phyloP scores from a whole-genome alignment of 2,888 invertebrate genomes.

The Bellardia bayeri region DNA sequence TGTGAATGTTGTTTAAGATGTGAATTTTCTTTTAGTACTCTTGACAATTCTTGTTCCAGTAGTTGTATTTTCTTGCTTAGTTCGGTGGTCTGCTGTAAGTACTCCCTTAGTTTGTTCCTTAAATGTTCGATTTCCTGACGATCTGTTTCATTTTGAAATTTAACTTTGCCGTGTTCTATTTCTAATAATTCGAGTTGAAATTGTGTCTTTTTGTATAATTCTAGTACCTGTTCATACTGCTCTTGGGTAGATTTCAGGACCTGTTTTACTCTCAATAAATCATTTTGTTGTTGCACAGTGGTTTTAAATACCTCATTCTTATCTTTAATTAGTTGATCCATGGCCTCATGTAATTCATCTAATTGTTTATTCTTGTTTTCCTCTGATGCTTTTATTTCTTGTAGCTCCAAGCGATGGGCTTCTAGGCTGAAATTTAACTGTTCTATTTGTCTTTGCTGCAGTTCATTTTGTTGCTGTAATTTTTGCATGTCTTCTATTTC shows the following conservation, averaged over 20 bases:
- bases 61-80: conserved; percentile 72
- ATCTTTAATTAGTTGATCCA: conserved; percentile 71
- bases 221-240: conserved; percentile 77
- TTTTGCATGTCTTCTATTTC: conserved; percentile 77
- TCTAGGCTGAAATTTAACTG: conserved; percentile 76
- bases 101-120: conserved; percentile 74
- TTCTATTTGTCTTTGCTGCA: conserved; percentile 78
- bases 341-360: conserved; percentile 68
- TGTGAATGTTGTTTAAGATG: conserved; percentile 14
- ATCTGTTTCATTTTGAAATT: conserved; percentile 75
- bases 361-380: conserved; percentile 76
- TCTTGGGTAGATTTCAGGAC: conserved; percentile 76
- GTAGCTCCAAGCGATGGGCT: conserved; percentile 77
- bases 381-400: conserved; percentile 73
- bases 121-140: conserved; percentile 74
- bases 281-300: conserved; percentile 67
- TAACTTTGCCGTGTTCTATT: conserved; percentile 74
- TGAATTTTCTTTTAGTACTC: conserved; percentile 33
- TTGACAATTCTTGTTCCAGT: conserved; percentile 72
- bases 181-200: conserved; percentile 76
- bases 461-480: conserved; percentile 77
- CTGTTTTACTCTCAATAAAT: conserved; percentile 72
- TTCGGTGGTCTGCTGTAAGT: conserved; percentile 74
- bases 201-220: conserved; percentile 77
- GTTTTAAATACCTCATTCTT: conserved; percentile 64